phyloP scores from a whole-genome alignment of 2,797 vertebrate species.

The Pagetopsis macropterus region DNA sequence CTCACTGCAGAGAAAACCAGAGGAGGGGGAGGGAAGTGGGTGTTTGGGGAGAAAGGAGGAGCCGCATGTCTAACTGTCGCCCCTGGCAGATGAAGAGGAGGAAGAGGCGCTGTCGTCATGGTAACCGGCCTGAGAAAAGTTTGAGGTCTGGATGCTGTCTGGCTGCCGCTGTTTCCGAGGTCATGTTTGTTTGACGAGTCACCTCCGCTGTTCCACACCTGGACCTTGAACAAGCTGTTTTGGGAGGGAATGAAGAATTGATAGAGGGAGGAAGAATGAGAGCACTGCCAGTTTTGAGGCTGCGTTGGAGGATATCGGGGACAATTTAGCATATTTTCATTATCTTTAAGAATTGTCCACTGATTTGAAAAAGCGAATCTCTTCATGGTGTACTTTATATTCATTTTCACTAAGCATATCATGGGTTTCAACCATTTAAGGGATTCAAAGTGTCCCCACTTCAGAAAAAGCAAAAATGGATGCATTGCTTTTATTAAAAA shows the following conservation, averaged over 20 bases:
- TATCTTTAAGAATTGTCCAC: neutral
- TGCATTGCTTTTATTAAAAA: too few species aligned
- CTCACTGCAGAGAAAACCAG: slow-evolving; percentile 65
- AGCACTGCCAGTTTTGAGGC: neutral
- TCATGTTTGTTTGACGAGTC: slow-evolving; percentile 64
- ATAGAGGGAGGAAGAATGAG: slow-evolving; percentile 13
- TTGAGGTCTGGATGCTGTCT: slow-evolving; percentile 70
- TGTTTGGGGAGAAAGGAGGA: slow-evolving; percentile 52
- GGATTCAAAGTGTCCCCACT: too few species aligned
- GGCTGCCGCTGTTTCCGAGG: slow-evolving; percentile 52
- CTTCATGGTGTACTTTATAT: too few species aligned
- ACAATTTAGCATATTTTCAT: slow-evolving; percentile 22
- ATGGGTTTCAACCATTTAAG: too few species aligned
- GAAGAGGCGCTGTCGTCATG: slow-evolving; percentile 73
- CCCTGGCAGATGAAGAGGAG: slow-evolving; percentile 59
- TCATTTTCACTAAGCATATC: too few species aligned
- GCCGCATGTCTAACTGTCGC: slow-evolving; percentile 62
- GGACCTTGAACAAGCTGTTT: slow-evolving; percentile 79
- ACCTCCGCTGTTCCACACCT: slow-evolving; percentile 58
- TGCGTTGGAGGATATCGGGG: slow-evolving; percentile 12
- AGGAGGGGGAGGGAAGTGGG: slow-evolving; percentile 57
- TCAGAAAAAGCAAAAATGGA: too few species aligned
- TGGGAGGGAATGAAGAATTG: slow-evolving; percentile 26
- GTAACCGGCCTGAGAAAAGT: slow-evolving; percentile 75
- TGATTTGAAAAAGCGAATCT: slow-evolving; percentile 7